Evolutionary conservation across 1,140 invertebrate species (phyloP), one percentile per base, ranked within the genome.

Genomic region (Acyrthosiphon pisum): DNA sequence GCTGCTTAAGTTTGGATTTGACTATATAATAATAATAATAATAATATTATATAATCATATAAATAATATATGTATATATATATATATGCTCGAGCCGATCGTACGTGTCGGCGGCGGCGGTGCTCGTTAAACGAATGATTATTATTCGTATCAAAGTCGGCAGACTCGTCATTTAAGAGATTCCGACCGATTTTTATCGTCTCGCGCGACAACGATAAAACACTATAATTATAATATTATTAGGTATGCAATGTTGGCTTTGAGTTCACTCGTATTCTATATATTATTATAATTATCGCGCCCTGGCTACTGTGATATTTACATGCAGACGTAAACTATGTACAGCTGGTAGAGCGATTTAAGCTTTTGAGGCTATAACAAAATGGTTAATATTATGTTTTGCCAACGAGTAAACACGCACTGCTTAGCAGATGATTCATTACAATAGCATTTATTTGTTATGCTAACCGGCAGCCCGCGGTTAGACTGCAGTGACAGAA

Each of bases 171-270:
- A 50, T 56, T 89, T 89, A 56, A 22, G 37, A 89, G 18, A 89
- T 41, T 53, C 22, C n/a, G 48, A 14, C 20, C 50, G 50, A 89
- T 89, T 89, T 89, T 89, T 89, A 89, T 89, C 88, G 88, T 89
- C 88, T 53, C 22, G 14, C 22, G 14, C 48, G 6, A 35, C 88
- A 48, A 53, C 50, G 35, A 89, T 89, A 53, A 89, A 56, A 56
- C 48, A 53, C 37, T 48, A 48, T 48, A 8, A 48, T 48, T 88
- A 88, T 53, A 88, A 56, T 22, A 56, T 56, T 88, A 46, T 30
- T 46, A n/a, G 1, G 26, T n/a, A 44, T 20, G 20, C 20, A 0
- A 6, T 53, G 48, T 56, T 89, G 37, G 23, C 35, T 89, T 56
- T 26, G 23, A 30, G 50, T 89, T 89, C 56, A 56, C 48, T 14